phyloP scores from a whole-genome alignment of 1,140 invertebrate genomes.

The Melipona quadrifasciata region DNA sequence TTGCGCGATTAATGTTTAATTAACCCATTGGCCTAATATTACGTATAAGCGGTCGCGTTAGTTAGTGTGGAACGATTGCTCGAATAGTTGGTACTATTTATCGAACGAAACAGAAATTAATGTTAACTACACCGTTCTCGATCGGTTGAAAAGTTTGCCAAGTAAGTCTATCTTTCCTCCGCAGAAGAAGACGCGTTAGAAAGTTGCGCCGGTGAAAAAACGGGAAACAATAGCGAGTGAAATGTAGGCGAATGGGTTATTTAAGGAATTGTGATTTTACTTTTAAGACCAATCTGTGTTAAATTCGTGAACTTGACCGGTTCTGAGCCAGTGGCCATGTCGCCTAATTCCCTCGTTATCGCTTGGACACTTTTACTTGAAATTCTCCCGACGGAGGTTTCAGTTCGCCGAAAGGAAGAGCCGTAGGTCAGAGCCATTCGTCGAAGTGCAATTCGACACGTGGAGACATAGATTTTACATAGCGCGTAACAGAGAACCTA shows the following conservation, averaged over 20 bases:
- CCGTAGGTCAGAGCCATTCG: constrained; percentile 17
- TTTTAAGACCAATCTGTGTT: constrained; percentile 64
- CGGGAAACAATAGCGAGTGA: neutral
- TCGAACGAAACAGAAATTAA: neutral
- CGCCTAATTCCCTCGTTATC: constrained; percentile 46
- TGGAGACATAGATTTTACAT: neutral
- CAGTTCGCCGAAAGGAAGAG: neutral
- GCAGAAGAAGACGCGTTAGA: neutral
- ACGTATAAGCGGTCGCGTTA: neutral
- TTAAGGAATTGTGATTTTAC: constrained; percentile 61
- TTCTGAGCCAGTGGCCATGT: constrained; percentile 57
- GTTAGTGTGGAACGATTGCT: neutral
- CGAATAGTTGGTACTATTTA: constrained; percentile 8
- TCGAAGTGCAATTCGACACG: neutral
- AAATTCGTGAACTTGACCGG: constrained; percentile 36
- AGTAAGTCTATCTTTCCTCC: too few relatives aligned
- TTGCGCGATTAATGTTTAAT: constrained; percentile 28
- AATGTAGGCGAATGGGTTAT: constrained; percentile 48
- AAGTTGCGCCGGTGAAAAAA: neutral
- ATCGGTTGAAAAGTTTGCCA: neutral
- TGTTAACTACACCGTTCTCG: neutral
- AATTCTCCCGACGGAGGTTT: neutral
- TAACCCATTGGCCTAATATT: constrained; percentile 40
- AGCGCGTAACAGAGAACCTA: neutral
- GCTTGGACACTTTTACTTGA: constrained; percentile 8